These are phyloP conservation scores for Sander vitreus DNA, from an alignment of 2,113 vertebrate genomes.

Conservation along the genomic window DNA sequence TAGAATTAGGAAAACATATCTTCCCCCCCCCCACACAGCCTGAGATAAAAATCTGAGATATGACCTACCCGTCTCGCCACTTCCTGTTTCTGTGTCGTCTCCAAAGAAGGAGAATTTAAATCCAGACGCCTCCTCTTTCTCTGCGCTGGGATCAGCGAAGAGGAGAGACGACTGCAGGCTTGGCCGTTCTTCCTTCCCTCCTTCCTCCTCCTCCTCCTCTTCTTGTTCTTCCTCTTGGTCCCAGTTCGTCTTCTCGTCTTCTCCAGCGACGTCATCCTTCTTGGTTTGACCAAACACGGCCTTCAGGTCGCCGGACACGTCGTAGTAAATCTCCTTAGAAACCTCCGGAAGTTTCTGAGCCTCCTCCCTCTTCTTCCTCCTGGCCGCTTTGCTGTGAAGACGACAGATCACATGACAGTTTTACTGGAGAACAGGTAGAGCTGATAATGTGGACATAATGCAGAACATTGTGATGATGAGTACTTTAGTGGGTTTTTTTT, in stretches of 20 bases:
- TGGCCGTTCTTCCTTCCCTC: constrained; percentile 13
- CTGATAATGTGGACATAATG: background rate
- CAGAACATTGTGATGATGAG: background rate
- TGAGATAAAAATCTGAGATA: background rate
- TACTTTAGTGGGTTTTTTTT: too few relatives aligned
- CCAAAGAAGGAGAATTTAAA: constrained; percentile 95
- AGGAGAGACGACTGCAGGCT: background rate
- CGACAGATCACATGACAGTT: constrained; percentile 3
- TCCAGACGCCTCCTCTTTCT: constrained; percentile 37
- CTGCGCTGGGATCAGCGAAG: background rate
- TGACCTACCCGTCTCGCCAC: constrained; percentile 66
- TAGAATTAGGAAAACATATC: background rate
- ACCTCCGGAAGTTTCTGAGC: constrained; percentile 90
- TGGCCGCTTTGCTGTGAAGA: constrained; percentile 84
- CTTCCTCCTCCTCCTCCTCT: constrained; percentile 7
- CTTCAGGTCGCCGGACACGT: constrained; percentile 88
- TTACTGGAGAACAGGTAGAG: background rate
- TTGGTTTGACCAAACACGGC: constrained; percentile 84
- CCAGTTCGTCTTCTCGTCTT: constrained; percentile 53
- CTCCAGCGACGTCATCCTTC: background rate
- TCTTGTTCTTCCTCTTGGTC: constrained; percentile 41
- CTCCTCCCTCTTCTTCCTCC: constrained; percentile 88
- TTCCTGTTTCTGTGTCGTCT: constrained; percentile 53
- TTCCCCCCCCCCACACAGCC: background rate
- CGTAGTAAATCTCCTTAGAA: constrained; percentile 89